Evolutionary conservation across 2,113 vertebrate genomes (phyloP).

Genomic region (Otocyon megalotis): DNA sequence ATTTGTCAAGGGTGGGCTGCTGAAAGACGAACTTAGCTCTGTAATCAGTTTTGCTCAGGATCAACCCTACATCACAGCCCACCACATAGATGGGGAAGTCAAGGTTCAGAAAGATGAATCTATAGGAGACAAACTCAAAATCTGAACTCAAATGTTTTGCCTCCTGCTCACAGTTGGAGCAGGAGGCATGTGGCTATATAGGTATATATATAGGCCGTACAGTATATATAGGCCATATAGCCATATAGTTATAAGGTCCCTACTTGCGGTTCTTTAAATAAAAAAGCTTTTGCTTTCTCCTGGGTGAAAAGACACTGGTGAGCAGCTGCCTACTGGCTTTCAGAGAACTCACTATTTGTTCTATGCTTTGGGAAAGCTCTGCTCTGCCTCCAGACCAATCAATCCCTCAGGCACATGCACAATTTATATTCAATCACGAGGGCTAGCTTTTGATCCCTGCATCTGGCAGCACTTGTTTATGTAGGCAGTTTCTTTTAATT

Average conservation of each 20-base stretch:
- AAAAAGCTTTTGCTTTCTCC: constrained; percentile 18
- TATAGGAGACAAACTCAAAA: neutral
- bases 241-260: neutral
- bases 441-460: neutral
- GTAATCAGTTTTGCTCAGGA: constrained; percentile 19
- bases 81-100: neutral
- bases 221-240: neutral
- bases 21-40: neutral
- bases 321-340: neutral
- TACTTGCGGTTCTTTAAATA: neutral
- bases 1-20: neutral
- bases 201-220: too few relatives aligned
- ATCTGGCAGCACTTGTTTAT: neutral
- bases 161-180: neutral
- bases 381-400: neutral
- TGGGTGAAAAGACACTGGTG: neutral
- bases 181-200: neutral
- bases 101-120: neutral
- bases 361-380: neutral
- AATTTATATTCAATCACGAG: neutral
- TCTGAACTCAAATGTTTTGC: neutral
- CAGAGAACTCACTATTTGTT: neutral
- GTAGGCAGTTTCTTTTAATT: constrained; percentile 46
- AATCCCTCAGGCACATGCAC: neutral
- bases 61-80: neutral